These are phyloP conservation scores for Leptinotarsa texana DNA, from an alignment of 1,140 invertebrate genomes.

Conservation along the genomic window DNA sequence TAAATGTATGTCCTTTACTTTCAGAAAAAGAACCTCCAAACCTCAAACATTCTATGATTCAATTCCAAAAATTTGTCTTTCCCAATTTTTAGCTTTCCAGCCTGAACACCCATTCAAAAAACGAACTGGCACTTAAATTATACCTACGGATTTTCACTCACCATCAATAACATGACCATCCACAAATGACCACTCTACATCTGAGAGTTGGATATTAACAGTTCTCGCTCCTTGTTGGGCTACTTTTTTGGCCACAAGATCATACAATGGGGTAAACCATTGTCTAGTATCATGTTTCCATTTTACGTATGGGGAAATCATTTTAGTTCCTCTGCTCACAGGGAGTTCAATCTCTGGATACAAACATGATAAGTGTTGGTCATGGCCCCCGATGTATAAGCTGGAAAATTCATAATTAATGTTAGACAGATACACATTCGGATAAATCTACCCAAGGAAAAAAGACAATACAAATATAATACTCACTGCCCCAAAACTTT, in stretches of 20 bases:
- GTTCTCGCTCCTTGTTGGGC: constrained; percentile 60
- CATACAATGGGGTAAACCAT: constrained; percentile 52
- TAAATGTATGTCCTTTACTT: no score
- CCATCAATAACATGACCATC: constrained; percentile 87
- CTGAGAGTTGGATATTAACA: constrained; percentile 62
- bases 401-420: constrained; percentile 54
- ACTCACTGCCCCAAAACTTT: constrained; percentile 12
- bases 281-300: constrained; percentile 66
- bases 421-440: neutral
- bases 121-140: no score
- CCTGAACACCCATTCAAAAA: no score
- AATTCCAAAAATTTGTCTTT: no score
- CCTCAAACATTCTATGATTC: no score
- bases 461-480: no score
- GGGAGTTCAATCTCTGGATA: constrained; percentile 63
- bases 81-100: no score
- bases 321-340: constrained; percentile 66
- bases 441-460: neutral
- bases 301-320: constrained; percentile 63
- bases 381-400: constrained; percentile 63
- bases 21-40: no score
- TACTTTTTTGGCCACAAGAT: constrained; percentile 56
- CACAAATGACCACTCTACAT: constrained; percentile 77
- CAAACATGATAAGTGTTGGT: constrained; percentile 60
- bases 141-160: constrained; percentile 31